Evolutionary conservation across 2,113 vertebrate species (phyloP).

Genomic region (Sigmodon hispidus): DNA sequence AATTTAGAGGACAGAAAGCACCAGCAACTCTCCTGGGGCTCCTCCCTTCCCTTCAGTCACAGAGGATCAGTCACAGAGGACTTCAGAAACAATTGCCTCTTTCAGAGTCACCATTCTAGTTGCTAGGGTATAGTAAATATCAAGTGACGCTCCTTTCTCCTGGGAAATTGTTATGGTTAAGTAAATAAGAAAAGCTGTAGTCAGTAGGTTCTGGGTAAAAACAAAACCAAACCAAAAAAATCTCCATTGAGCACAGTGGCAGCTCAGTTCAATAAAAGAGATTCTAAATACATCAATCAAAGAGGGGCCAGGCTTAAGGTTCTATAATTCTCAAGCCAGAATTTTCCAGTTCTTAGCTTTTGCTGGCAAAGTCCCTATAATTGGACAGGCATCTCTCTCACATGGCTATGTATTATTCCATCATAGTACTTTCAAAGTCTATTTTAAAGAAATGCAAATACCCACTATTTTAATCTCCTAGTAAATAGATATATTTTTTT

Average conservation of each 20-base stretch:
- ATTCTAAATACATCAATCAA: neutral
- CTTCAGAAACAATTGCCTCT: conserved; percentile 10
- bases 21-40: neutral
- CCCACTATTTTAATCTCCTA: conserved; percentile 59
- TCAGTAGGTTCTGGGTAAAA: neutral
- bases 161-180: conserved; percentile 41
- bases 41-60: neutral
- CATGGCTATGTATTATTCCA: neutral
- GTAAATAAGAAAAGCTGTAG: conserved; percentile 23
- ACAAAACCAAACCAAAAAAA: neutral
- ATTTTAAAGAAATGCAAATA: conserved; percentile 57
- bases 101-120: conserved; percentile 22
- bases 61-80: neutral
- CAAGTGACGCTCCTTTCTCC: neutral
- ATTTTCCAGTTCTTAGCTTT: neutral
- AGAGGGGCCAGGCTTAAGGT: neutral
- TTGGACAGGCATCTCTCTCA: neutral
- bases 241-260: neutral
- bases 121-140: neutral
- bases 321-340: neutral
- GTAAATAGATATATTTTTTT: conserved; percentile 59
- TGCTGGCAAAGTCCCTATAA: neutral
- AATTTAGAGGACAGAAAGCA: neutral
- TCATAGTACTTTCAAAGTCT: neutral
- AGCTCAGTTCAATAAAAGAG: conserved; percentile 14